Evolutionary conservation across 1,140 invertebrate species (phyloP).

Genomic region (Eciton burchellii): DNA sequence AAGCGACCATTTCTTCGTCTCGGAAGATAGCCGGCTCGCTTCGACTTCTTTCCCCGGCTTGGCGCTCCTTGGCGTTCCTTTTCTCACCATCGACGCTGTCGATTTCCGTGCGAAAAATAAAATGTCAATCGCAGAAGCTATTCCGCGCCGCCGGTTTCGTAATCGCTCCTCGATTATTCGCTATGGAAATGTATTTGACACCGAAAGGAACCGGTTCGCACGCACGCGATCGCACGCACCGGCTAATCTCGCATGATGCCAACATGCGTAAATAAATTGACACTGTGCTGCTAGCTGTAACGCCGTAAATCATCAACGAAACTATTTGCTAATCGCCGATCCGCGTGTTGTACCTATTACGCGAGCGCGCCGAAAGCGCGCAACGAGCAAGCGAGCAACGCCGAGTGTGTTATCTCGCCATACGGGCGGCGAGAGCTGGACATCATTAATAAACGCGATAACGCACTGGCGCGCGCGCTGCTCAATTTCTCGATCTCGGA

Average conservation of each 20-base stretch:
- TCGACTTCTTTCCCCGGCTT: neutral
- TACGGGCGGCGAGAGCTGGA: conserved; percentile 10
- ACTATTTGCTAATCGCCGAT: conserved; percentile 14
- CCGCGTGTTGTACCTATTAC: neutral
- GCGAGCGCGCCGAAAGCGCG: conserved; percentile 7
- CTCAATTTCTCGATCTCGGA: conserved; percentile 7
- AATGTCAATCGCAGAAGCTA: conserved; percentile 39
- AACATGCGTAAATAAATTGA: conserved; percentile 36
- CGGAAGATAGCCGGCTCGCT: too few relatives aligned
- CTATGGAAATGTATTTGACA: conserved; percentile 54
- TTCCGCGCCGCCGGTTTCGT: conserved; percentile 15
- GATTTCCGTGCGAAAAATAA: conserved; percentile 27
- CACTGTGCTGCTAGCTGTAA: conserved; percentile 4
- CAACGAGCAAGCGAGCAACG: too few relatives aligned
- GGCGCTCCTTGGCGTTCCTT: neutral
- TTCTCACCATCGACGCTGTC: neutral
- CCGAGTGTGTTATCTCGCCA: neutral
- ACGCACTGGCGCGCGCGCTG: neutral
- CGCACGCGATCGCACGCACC: conserved; percentile 24
- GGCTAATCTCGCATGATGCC: conserved; percentile 30
- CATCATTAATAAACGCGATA: neutral
- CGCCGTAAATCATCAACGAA: conserved; percentile 13
- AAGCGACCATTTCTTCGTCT: too few relatives aligned
- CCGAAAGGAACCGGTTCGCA: conserved; percentile 51
- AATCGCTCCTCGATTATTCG: conserved; percentile 41